These are phyloP conservation scores for Macrosiphum euphorbiae DNA, from an alignment of 2,888 invertebrate species.

Conservation along the genomic window DNA sequence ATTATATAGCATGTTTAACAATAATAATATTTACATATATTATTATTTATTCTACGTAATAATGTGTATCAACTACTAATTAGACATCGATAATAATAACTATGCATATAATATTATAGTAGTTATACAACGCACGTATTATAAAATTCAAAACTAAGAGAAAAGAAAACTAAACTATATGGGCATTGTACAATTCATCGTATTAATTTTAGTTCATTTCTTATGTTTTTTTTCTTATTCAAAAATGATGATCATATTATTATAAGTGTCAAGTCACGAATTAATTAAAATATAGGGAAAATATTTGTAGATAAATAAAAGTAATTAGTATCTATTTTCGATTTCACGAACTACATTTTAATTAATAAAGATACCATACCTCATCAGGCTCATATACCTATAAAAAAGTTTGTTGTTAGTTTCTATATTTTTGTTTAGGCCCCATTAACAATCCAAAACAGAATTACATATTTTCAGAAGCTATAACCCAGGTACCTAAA, in stretches of 20 bases:
- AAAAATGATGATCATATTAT: background rate
- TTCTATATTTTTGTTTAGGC: background rate
- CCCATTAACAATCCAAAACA: background rate
- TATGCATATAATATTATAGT: too few relatives aligned
- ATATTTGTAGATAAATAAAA: background rate
- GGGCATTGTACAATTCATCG: background rate
- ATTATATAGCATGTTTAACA: too few relatives aligned
- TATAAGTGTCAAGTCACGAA: conserved; percentile 23
- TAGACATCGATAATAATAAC: too few relatives aligned
- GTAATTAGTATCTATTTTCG: background rate
- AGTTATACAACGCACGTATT: too few relatives aligned
- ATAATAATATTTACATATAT: too few relatives aligned
- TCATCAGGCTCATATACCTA: background rate
- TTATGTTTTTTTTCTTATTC: background rate
- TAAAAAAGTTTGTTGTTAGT: background rate
- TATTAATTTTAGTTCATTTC: background rate
- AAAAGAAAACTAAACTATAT: background rate
- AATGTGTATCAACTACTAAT: too few relatives aligned
- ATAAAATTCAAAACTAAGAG: too few relatives aligned
- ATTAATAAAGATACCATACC: background rate
- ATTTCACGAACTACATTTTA: conserved; percentile 31
- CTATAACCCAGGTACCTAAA: background rate
- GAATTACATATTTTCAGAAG: background rate
- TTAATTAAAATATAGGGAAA: conserved; percentile 21
- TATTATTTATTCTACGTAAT: too few relatives aligned